phyloP scores from a whole-genome alignment of 1,140 invertebrate genomes.

The Drosophila azteca region DNA sequence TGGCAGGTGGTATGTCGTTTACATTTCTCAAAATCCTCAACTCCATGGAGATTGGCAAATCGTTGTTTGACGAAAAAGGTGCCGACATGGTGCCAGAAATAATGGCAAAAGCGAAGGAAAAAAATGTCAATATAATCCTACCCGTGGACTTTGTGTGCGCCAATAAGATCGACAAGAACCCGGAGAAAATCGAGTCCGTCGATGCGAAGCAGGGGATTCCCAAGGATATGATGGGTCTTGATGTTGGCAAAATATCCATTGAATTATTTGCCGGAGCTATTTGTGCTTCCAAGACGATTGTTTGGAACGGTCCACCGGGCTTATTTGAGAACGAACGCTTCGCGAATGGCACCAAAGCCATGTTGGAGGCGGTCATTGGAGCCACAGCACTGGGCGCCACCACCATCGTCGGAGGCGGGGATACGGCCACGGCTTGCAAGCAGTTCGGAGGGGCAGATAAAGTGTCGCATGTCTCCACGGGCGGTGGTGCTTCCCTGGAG shows the following conservation, averaged over 20 bases:
- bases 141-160: slow-evolving; percentile 98
- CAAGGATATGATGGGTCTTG: slow-evolving; percentile 95
- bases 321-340: slow-evolving; percentile 99
- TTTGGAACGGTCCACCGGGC: slow-evolving; percentile 99
- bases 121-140: slow-evolving; percentile 97
- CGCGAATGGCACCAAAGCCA: slow-evolving; percentile 92
- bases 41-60: slow-evolving; percentile 97
- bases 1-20: slow-evolving; percentile 99
- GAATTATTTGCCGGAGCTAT: slow-evolving; percentile 92
- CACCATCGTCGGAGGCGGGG: slow-evolving; percentile 97
- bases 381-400: slow-evolving; percentile 91
- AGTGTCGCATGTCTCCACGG: slow-evolving; percentile 99
- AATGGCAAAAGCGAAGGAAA: slow-evolving; percentile 94
- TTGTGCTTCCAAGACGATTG: slow-evolving; percentile 95
- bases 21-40: slow-evolving; percentile 98
- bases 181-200: slow-evolving; percentile 89
- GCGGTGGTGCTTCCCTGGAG: slow-evolving; percentile 98
- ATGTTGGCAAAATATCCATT: slow-evolving; percentile 94
- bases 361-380: slow-evolving; percentile 96
- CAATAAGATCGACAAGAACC: slow-evolving; percentile 97
- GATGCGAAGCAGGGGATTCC: slow-evolving; percentile 92
- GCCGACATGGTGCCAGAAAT: slow-evolving; percentile 96
- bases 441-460: slow-evolving; percentile 98
- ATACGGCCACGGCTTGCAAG: slow-evolving; percentile 98
- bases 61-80: slow-evolving; percentile 96